Conservation (phyloP, 2,113 vertebrate species). For the Rutilus rutilus region DNA sequence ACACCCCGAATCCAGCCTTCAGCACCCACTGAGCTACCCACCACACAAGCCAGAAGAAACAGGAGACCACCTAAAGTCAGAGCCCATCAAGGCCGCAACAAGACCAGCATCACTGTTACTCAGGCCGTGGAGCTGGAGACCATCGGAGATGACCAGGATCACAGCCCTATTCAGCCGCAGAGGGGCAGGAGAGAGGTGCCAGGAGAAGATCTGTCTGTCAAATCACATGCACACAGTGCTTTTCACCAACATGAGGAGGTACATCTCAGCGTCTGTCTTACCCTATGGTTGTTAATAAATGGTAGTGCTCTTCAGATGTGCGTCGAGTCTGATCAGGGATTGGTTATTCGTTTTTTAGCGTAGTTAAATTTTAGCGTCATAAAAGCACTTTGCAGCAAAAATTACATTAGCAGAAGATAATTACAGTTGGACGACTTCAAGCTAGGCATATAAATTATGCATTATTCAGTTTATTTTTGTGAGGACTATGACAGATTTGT, state of each 20-base stretch:
- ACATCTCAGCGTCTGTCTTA: constrained; percentile 2
- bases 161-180: constrained; percentile 58
- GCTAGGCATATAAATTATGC: background rate
- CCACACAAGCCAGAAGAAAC: constrained; percentile 70
- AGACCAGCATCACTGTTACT: constrained; percentile 56
- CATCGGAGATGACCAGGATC: constrained; percentile 56
- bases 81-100: constrained; percentile 73
- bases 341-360: too few relatives aligned
- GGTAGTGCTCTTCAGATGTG: background rate
- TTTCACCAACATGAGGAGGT: constrained; percentile 77
- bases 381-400: background rate
- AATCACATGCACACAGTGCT: constrained; percentile 49
- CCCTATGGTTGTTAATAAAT: background rate
- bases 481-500: background rate
- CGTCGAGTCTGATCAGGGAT: background rate
- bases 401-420: background rate
- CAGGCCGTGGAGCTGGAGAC: constrained; percentile 5
- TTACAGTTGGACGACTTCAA: background rate
- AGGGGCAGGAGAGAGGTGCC: constrained; percentile 66
- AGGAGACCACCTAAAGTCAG: constrained; percentile 72
- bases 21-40: constrained; percentile 45
- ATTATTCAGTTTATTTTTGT: background rate
- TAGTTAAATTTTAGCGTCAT: background rate
- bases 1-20: background rate
- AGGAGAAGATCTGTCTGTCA: constrained; percentile 22